These are phyloP conservation scores for Dasypogon diadema DNA, from an alignment of 2,888 invertebrate species.

Conservation along the genomic window DNA sequence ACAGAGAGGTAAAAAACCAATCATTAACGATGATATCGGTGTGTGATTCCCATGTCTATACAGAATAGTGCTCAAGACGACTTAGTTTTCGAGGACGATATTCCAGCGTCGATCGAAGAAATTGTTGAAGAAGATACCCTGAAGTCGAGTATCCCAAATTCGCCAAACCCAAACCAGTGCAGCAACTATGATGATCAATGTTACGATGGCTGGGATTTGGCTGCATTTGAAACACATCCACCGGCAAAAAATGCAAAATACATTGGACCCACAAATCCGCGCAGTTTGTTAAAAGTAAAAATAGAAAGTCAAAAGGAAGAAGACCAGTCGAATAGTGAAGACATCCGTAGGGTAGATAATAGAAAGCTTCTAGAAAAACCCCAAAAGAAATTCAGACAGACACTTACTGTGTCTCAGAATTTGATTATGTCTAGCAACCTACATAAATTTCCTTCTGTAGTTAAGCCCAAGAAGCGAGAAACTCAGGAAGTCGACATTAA, in stretches of 20 bases:
- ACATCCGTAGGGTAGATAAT: constrained; percentile 44
- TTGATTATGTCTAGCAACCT: constrained; percentile 49
- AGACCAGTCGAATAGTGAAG: background rate
- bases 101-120: constrained; percentile 71
- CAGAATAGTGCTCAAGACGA: constrained; percentile 13
- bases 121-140: constrained; percentile 52
- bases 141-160: background rate
- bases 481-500: background rate
- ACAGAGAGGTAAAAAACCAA: constrained; percentile 52
- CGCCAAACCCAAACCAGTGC: background rate
- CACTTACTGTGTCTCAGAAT: constrained; percentile 54
- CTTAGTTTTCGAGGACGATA: constrained; percentile 69
- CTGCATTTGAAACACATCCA: constrained; percentile 54
- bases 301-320: constrained; percentile 39
- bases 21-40: too few species aligned
- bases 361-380: constrained; percentile 6
- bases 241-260: constrained; percentile 49
- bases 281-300: constrained; percentile 56
- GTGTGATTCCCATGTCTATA: background rate
- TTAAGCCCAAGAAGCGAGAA: background rate
- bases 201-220: constrained; percentile 44
- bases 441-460: background rate
- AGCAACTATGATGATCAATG: background rate
- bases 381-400: constrained; percentile 57
- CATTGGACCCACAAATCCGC: constrained; percentile 54